Conservation (phyloP, 2,888 invertebrate genomes). For the Eilema sororculum region DNA sequence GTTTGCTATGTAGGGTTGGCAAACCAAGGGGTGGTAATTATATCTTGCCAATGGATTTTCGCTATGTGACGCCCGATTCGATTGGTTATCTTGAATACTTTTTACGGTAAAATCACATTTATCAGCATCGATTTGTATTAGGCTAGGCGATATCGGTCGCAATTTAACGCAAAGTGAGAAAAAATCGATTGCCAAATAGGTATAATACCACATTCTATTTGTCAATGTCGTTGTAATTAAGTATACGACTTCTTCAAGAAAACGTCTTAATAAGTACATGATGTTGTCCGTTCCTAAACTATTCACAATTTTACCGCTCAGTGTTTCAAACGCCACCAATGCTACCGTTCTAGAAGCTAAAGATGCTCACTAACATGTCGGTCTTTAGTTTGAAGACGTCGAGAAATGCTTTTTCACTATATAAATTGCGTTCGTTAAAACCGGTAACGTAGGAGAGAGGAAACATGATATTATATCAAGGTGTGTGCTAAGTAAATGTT, state of each 20-base stretch:
- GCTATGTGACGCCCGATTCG: neutral
- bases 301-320: neutral
- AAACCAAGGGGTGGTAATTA: neutral
- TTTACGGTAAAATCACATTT: neutral
- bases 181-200: too few species aligned
- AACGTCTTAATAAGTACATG: neutral
- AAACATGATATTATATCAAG: too few species aligned
- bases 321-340: neutral
- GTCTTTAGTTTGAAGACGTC: too few species aligned
- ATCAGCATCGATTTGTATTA: neutral
- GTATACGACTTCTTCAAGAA: neutral
- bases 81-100: neutral
- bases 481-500: too few species aligned
- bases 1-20: neutral
- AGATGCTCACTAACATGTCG: neutral
- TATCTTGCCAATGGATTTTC: slow-evolving; percentile 2
- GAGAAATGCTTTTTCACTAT: neutral
- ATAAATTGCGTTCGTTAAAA: too few species aligned
- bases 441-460: too few species aligned
- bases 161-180: too few species aligned
- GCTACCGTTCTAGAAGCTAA: neutral
- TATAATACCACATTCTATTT: too few species aligned
- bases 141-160: neutral
- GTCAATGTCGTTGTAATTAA: too few species aligned
- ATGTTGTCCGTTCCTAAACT: neutral